phyloP scores from a whole-genome alignment of 2,888 invertebrate genomes.

The Kryphioiulus occultus region DNA sequence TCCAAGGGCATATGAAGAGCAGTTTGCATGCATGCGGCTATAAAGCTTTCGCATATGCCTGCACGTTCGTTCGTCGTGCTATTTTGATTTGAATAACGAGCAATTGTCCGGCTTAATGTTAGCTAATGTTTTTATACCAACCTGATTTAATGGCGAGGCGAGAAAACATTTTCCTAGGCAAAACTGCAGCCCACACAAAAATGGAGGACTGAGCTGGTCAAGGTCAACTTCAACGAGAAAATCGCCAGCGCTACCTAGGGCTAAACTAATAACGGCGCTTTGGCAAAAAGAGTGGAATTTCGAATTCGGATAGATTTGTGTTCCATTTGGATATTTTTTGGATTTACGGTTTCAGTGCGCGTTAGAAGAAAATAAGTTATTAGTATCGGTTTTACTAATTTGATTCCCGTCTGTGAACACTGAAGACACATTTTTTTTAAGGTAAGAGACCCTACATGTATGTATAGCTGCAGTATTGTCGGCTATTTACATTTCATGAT shows the following conservation, averaged over 20 bases:
- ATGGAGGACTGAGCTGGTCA: neutral
- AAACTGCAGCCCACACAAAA: neutral
- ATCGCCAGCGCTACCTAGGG: neutral
- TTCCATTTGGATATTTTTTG: too few relatives aligned
- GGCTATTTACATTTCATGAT: too few relatives aligned
- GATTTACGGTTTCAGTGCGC: too few relatives aligned
- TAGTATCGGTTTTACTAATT: too few relatives aligned
- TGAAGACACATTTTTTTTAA: too few relatives aligned
- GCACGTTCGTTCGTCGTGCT: neutral
- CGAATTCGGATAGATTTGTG: too few relatives aligned
- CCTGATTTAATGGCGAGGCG: neutral
- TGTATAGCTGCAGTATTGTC: too few relatives aligned
- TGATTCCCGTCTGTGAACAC: too few relatives aligned
- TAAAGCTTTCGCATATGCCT: neutral
- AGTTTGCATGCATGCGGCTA: neutral
- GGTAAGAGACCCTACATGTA: too few relatives aligned
- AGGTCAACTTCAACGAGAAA: neutral
- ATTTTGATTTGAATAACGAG: neutral
- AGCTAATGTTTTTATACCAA: neutral
- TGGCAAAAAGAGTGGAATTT: neutral
- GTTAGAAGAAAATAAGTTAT: too few relatives aligned
- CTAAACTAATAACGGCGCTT: neutral
- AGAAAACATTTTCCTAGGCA: neutral
- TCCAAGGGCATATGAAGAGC: constrained; percentile 37
- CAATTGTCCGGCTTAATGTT: neutral